Base-by-base conservation (phyloP, 2,113 vertebrate genomes). In the Diadophis punctatus region DNA sequence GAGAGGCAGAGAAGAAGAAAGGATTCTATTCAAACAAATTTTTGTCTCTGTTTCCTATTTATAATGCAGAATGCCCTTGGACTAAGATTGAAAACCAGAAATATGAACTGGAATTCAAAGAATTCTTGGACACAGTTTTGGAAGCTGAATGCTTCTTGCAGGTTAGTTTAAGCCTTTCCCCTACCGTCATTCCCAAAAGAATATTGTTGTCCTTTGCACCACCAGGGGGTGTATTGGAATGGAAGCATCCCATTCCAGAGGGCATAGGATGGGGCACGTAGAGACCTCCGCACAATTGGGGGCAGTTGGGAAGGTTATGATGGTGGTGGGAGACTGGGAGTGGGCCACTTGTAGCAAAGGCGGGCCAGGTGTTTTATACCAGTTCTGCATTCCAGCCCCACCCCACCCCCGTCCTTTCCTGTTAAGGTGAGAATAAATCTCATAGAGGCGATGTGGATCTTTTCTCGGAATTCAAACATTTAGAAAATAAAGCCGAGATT, bases 141-240 rank as follows among this genome's bases (percentile, higher is more conserved):
- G 98, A 96, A 46, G 94, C 98, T 8, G 97, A 99, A 90, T 97
- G 98, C 93, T 99, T 99, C 95, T 97, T 99, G 91, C 99, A 99
- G 98, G 99, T 99, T 96, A 97, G 39, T 39, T 39, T 94, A 52
- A 27, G 18, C 85, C n/a, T 0, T 18, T 52, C 93, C n/a, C 90
- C 60, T 2, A 0, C 52, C 49, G 8, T 39, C n/a, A 88, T 87
- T 14, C 30, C 1, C 85, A 94, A 39, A 91, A 74, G 10, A 90
- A 2, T 30, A 85, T 88, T 14, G 87, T 39, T 4, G 25, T 39
- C 48, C 56, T 87, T 0, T 34, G 74, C 34, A 20, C 18, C 34
- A 43, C 34, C 3, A 9, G 74, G 8, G 8, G 9, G 3, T 43
- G 18, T 4, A 22, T 80, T 80, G 34, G 74, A 80, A 80, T 43